Base-by-base conservation (phyloP, 2,888 invertebrate genomes). In the Sericinus montela region DNA sequence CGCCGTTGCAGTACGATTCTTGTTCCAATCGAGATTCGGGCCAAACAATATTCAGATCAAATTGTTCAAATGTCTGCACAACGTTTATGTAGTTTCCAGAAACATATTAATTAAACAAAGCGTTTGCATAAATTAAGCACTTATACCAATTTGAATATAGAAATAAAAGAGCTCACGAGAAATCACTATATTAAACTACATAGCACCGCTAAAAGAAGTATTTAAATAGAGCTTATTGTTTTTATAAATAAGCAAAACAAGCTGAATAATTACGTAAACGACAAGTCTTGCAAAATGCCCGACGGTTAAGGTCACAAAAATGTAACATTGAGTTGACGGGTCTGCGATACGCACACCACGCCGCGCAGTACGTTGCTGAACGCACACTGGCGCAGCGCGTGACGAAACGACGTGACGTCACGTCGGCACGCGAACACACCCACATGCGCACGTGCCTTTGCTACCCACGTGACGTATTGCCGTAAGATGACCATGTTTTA, bases 281-380 rank as follows among this genome's bases (percentile, higher is more conserved):
- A 80, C 75, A 74, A 71, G 71, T 63, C 66, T 76, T 74, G 71
- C 67, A 58, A 67, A 73, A 76, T 59, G 58, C 55, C 60, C 70
- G 70, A 72, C 80, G 86, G 87, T 86, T 84, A 87, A 87, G 87
- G 87, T 87, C 87, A 87, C 81, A 84, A 86, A 86, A 87, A 84
- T 86, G 81, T 86, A 85, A 80, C 85, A 81, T 83, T 81, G 84
- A 72, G 72, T 72, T 72, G 79, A 76, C 74, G 73, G 69, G 68
- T 50, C 43, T 51, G 51, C 45, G 45, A 8, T 36, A 48, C 55
- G 55, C 62, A 62, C 64, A 63, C 63, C 37, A 19, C 28, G 39
- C 38, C 47, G 46, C 52, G 35, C 45, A 52, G 51, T 46, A 49
- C 44, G 45, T 69, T 69, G 70, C 53, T 53, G 54, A 56, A 56